These are phyloP conservation scores for Apis cerana DNA, from an alignment of 1,140 invertebrate species.

Conservation along the genomic window DNA sequence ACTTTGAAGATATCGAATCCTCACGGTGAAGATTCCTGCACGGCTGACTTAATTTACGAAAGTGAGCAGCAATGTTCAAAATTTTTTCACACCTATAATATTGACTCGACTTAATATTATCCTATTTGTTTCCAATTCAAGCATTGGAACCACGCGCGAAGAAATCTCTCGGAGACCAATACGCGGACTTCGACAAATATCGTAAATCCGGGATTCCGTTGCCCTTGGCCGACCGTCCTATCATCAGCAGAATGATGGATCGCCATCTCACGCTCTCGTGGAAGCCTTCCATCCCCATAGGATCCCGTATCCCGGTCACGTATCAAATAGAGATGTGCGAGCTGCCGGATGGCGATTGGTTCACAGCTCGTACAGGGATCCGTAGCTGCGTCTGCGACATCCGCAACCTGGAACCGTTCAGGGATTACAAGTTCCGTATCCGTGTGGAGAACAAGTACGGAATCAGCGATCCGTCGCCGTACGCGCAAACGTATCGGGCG, in stretches of 20 bases:
- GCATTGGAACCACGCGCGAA: constrained; percentile 87
- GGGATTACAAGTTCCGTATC: constrained; percentile 95
- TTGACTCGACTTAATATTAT: background rate
- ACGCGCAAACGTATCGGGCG: constrained; percentile 88
- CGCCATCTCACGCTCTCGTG: constrained; percentile 92
- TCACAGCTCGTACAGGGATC: constrained; percentile 89
- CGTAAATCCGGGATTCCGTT: constrained; percentile 90
- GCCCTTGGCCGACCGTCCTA: constrained; percentile 92
- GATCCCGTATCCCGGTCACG: constrained; percentile 91
- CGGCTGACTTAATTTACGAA: constrained; percentile 90
- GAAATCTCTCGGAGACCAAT: constrained; percentile 89
- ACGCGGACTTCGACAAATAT: constrained; percentile 91
- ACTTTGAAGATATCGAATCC: constrained; percentile 90
- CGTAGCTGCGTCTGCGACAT: constrained; percentile 93
- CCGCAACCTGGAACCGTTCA: constrained; percentile 90
- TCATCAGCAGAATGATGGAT: constrained; percentile 94
- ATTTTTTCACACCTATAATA: background rate
- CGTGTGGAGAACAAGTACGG: constrained; percentile 98
- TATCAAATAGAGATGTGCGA: constrained; percentile 97
- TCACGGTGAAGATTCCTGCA: constrained; percentile 91
- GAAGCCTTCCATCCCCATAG: constrained; percentile 93
- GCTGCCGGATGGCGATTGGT: constrained; percentile 93
- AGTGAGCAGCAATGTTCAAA: constrained; percentile 79
- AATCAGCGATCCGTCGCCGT: constrained; percentile 97
- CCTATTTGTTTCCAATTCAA: too few species aligned